Conservation (phyloP, 2,113 vertebrate genomes). For the Channa argus region DNA sequence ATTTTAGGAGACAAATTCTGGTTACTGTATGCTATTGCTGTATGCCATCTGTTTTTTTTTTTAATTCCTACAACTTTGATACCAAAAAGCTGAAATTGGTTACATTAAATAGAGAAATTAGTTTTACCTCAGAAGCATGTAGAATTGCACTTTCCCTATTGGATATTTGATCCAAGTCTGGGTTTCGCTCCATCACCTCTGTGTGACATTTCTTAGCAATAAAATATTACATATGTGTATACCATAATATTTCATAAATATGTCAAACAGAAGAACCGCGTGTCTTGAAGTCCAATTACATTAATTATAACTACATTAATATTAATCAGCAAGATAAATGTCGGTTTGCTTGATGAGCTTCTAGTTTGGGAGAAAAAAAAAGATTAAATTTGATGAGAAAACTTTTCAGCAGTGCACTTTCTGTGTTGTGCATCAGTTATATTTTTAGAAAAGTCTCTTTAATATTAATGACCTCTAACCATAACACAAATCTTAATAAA, state of each 20-base stretch:
- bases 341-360: neutral
- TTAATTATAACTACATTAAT: slow-evolving; percentile 16
- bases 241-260: neutral
- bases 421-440: no score
- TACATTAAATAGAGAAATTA: neutral
- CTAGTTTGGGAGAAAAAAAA: neutral
- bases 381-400: slow-evolving; percentile 1
- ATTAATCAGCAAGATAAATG: slow-evolving; percentile 20
- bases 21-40: neutral
- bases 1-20: slow-evolving; percentile 29
- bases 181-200: slow-evolving; percentile 38
- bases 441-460: no score
- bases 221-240: slow-evolving; percentile 5
- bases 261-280: neutral
- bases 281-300: slow-evolving; percentile 3
- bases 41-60: no score
- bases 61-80: neutral
- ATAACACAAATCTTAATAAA: no score
- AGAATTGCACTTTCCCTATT: slow-evolving; percentile 25
- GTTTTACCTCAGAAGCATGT: slow-evolving; percentile 18
- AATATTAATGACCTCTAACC: no score
- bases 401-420: neutral
- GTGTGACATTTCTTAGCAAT: slow-evolving; percentile 25
- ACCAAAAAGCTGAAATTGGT: slow-evolving; percentile 9
- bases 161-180: slow-evolving; percentile 27